Percentiles rank a stretch among this genome's conserved stretches.
These are phyloP conservation scores for Rhabdophis nuchalis DNA, from an alignment of 2,797 vertebrate species.

Conservation along the genomic window DNA sequence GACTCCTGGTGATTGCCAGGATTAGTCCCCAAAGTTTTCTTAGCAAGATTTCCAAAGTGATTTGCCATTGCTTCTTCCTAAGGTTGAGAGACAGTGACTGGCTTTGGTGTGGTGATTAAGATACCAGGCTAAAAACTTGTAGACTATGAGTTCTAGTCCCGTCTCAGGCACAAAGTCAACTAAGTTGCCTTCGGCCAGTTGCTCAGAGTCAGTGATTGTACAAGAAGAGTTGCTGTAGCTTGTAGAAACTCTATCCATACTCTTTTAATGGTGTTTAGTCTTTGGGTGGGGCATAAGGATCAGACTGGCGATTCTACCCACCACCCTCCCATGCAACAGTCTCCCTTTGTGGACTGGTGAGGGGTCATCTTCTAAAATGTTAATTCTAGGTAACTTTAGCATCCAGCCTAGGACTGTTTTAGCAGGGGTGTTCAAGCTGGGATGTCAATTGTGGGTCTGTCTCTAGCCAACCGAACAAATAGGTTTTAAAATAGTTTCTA, in stretches of 20 bases:
- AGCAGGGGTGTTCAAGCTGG: background rate
- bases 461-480: no score
- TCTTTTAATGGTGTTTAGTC: background rate
- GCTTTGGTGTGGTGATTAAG: background rate
- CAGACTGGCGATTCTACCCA: background rate
- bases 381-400: background rate
- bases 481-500: no score
- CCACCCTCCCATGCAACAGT: background rate
- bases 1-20: background rate
- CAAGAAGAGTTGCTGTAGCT: background rate
- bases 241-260: background rate
- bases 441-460: background rate
- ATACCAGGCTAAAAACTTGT: background rate
- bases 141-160: background rate
- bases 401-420: background rate
- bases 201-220: background rate
- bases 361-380: background rate
- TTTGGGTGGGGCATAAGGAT: background rate
- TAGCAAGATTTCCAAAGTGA: background rate
- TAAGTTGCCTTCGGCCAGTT: background rate
- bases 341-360: background rate
- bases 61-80: background rate
- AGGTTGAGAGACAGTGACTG: background rate
- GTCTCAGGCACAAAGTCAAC: background rate
- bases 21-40: background rate